A percentile compares a stretch with the other conserved stretches of the same genome.
Conservation (phyloP, 2,888 invertebrate genomes). For the Lypha dubia region DNA sequence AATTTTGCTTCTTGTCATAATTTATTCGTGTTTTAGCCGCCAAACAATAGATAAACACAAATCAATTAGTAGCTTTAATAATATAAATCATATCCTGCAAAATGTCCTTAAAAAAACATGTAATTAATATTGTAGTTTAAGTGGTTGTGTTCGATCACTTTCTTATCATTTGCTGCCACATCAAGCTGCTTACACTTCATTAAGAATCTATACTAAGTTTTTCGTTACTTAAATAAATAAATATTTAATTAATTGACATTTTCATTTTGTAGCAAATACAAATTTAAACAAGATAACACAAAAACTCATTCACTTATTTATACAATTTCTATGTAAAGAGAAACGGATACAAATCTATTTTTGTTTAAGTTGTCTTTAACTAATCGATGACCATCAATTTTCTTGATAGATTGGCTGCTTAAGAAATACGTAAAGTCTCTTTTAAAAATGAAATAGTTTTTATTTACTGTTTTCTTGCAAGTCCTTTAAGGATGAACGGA, state of each 20-base stretch:
- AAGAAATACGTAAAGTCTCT: slow-evolving; percentile 73
- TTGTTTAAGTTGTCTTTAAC: slow-evolving; percentile 71
- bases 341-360: slow-evolving; percentile 52
- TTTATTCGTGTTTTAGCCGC: not conserved
- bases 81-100: slow-evolving; percentile 36
- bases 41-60: slow-evolving; percentile 12
- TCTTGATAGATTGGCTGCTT: slow-evolving; percentile 81
- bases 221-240: slow-evolving; percentile 51
- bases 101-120: slow-evolving; percentile 21
- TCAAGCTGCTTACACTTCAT: slow-evolving; percentile 68
- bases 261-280: slow-evolving; percentile 64
- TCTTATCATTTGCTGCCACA: slow-evolving; percentile 43
- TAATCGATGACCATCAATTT: slow-evolving; percentile 82
- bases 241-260: slow-evolving; percentile 71
- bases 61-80: slow-evolving; percentile 47
- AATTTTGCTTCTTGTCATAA: not conserved
- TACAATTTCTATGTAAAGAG: slow-evolving; percentile 5
- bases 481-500: not conserved
- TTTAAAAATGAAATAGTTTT: slow-evolving; percentile 72
- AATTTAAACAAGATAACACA: slow-evolving; percentile 36
- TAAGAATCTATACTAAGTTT: slow-evolving; percentile 52
- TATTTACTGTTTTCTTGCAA: slow-evolving; percentile 18
- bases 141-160: slow-evolving; percentile 16
- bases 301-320: slow-evolving; percentile 15
- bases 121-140: slow-evolving; percentile 33